Percentiles rank a stretch among this genome's conserved stretches.
Evolutionary conservation across 2,113 vertebrate genomes (phyloP).

Genomic region (Carettochelys insculpta): DNA sequence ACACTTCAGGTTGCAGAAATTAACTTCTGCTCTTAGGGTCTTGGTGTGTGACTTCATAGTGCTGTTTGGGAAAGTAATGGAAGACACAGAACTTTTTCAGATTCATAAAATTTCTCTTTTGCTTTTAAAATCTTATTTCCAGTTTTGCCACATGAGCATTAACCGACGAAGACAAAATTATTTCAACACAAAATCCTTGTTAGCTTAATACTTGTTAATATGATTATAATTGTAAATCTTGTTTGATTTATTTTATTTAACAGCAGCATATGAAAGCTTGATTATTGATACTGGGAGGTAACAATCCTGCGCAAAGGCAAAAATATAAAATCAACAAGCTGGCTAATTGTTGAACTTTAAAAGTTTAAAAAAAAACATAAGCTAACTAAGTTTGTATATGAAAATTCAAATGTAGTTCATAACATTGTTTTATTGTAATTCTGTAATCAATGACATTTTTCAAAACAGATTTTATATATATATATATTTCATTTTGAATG

Average conservation of each 20-base stretch:
- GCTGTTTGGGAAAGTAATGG: conserved; percentile 40
- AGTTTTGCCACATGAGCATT: not conserved
- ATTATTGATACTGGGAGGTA: not conserved
- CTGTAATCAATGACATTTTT: conserved; percentile 25
- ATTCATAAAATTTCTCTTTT: not conserved
- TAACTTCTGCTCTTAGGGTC: conserved; percentile 23
- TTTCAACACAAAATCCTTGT: accelerated
- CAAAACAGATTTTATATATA: conserved; percentile 54
- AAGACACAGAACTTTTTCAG: not conserved
- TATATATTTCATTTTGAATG: conserved; percentile 66
- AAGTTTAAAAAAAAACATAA: not conserved
- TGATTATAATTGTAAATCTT: accelerated
- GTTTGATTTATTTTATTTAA: not conserved
- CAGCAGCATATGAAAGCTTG: not conserved
- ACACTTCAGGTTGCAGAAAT: not conserved
- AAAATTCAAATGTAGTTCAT: conserved; percentile 19
- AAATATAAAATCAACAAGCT: not conserved
- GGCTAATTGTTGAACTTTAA: not conserved
- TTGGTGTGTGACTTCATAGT: not conserved
- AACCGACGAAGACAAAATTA: not conserved
- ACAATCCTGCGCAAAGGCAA: accelerated
- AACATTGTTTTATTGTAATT: not conserved
- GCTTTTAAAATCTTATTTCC: not conserved
- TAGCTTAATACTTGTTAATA: not conserved
- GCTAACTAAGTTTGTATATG: not conserved